These are phyloP conservation scores for Drosophila ochracea DNA, from an alignment of 2,888 invertebrate genomes.

Conservation along the genomic window DNA sequence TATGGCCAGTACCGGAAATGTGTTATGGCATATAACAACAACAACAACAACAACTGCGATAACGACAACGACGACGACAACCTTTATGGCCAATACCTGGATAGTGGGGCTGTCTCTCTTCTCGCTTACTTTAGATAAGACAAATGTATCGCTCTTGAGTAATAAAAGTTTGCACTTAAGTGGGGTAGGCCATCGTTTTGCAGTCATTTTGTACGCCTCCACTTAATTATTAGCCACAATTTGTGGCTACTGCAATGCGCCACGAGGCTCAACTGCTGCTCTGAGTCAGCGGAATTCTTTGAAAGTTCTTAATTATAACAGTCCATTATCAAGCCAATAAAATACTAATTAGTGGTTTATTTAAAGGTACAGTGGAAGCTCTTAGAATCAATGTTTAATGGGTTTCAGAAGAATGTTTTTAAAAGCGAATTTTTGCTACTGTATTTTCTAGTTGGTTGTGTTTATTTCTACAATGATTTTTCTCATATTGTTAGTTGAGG, in stretches of 20 bases:
- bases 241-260: conserved; percentile 43
- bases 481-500: neutral
- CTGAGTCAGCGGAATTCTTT: conserved; percentile 1
- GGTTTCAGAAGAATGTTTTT: no score
- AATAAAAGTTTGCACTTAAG: conserved; percentile 38
- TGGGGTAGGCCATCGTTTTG: conserved; percentile 22
- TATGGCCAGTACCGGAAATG: conserved; percentile 52
- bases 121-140: conserved; percentile 43
- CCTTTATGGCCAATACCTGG: neutral
- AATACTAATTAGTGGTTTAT: neutral
- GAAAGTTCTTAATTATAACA: neutral
- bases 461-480: neutral
- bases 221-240: conserved; percentile 52
- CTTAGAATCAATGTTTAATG: neutral
- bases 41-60: conserved; percentile 3
- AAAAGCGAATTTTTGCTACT: neutral
- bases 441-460: neutral
- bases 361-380: neutral
- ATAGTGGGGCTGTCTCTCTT: neutral
- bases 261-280: neutral
- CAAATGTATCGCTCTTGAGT: conserved; percentile 19
- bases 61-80: neutral
- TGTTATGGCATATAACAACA: conserved; percentile 20
- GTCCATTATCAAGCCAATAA: conserved; percentile 1
- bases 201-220: conserved; percentile 34